These are phyloP conservation scores for Drosophila bunnanda DNA, from an alignment of 2,888 invertebrate species.

Conservation along the genomic window DNA sequence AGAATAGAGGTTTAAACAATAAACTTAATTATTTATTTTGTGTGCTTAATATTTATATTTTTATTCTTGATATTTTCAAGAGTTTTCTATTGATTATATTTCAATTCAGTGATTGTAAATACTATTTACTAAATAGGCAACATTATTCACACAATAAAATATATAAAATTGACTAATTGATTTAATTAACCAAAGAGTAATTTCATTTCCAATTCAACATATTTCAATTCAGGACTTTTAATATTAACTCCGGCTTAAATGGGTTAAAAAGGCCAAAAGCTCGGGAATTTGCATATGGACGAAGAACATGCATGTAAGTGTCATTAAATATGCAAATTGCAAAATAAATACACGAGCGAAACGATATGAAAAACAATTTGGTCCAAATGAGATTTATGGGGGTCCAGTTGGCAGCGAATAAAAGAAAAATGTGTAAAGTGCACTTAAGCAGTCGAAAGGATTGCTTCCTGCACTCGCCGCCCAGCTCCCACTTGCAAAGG, in stretches of 20 bases:
- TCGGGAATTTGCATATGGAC: constrained; percentile 68
- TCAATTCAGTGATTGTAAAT: not conserved
- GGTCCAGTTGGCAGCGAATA: constrained; percentile 52
- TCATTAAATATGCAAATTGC: constrained; percentile 82
- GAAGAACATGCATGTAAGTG: constrained; percentile 63
- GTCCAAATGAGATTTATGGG: constrained; percentile 77
- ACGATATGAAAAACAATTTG: constrained; percentile 64
- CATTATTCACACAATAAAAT: not conserved
- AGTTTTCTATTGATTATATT: no score
- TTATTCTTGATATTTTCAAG: no score
- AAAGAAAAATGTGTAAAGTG: constrained; percentile 77
- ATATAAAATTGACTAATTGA: not conserved
- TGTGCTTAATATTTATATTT: no score
- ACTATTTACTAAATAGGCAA: not conserved
- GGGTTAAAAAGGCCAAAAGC: constrained; percentile 33
- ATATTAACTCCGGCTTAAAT: not conserved
- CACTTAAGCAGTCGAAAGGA: constrained; percentile 69
- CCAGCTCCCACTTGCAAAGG: not conserved
- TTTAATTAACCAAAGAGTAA: no score
- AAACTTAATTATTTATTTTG: no score
- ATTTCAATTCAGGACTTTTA: not conserved
- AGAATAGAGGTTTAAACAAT: no score
- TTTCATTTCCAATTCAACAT: not conserved
- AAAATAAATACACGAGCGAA: constrained; percentile 58
- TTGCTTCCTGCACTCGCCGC: constrained; percentile 51